Evolutionary conservation across 2,113 vertebrate genomes (phyloP), one percentile per base, ranked within the genome.

Genomic region (Pandion haliaetus): DNA sequence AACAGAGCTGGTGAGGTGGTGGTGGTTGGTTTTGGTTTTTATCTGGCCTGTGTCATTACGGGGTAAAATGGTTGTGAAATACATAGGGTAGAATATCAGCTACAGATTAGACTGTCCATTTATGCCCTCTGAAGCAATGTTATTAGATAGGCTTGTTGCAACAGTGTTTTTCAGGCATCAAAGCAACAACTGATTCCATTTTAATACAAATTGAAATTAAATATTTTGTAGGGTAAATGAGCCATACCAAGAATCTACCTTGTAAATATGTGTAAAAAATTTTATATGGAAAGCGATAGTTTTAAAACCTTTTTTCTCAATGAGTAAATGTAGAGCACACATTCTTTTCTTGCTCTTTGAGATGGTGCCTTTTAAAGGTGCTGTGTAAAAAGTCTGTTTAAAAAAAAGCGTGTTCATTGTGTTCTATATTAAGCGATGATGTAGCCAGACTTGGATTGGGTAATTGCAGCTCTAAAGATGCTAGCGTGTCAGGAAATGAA

Each of bases 371-470:
- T 92, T 84, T 87, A 89, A 95, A 96, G 86, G 61, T 88, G 73
- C 65, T 89, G 36, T 52, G 49, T 93, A 71, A 90, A 95, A 93
- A 36, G 38, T 17, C 77, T 67, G 77, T 76, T 95, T 86, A 59
- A 88, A 54, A 94, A 94, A 86, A 94, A 94, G 50, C n/a, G 3
- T 12, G 4, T 80, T 82, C 52, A 67, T 87, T 91, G 74, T 89
- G 77, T 87, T 94, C 95, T 96, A 89, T 95, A 87, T 96, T 97
- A 84, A 95, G 91, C 40, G 3, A 40, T 95, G 94, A 92, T 44
- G 73, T 88, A 65, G 88, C 52, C 81, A 40, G 88, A 31, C 70
- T 50, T 59, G 81, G 63, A 17, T 47, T 62, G 80, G 72, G 72
- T 95, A 89, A 94, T 77, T 84, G 91, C 66, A 80, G 89, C 93